Conservation (phyloP, 2,888 invertebrate species). For the Morinoia aosen region DNA sequence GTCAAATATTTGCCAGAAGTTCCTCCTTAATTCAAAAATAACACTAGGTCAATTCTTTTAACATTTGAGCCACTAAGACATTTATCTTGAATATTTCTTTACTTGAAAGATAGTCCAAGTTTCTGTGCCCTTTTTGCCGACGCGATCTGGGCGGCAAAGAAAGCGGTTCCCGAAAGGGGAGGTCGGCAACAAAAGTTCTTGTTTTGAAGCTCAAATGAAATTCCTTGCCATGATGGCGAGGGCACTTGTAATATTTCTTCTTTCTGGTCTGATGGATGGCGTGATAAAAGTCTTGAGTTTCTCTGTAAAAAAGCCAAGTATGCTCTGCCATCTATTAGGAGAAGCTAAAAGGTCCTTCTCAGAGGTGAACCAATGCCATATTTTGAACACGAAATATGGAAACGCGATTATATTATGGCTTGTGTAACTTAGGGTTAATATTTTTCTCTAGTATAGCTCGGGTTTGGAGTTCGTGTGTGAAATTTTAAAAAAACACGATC, state of each 20-base stretch:
- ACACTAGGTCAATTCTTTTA: no score
- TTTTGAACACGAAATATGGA: not conserved
- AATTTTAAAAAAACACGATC: no score
- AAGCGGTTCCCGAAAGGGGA: not conserved
- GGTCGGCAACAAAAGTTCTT: constrained; percentile 12
- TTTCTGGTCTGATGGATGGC: constrained; percentile 15
- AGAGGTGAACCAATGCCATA: not conserved
- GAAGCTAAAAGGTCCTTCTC: not conserved
- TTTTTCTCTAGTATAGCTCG: not conserved
- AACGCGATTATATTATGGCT: not conserved
- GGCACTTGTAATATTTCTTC: constrained; percentile 35
- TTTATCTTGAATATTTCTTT: no score
- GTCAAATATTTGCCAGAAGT: no score
- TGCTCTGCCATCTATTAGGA: not conserved
- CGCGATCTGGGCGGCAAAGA: not conserved
- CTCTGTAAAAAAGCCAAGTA: not conserved
- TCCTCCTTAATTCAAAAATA: no score
- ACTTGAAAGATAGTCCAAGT: not conserved
- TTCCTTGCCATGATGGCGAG: not conserved
- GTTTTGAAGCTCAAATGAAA: constrained; percentile 36
- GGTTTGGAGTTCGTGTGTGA: no score
- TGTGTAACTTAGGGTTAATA: not conserved
- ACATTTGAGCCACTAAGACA: no score
- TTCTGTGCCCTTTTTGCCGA: not conserved
- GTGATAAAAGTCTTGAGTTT: constrained; percentile 13